Evolutionary conservation across 2,888 invertebrate genomes (phyloP).

Genomic region (Acronicta alni): DNA sequence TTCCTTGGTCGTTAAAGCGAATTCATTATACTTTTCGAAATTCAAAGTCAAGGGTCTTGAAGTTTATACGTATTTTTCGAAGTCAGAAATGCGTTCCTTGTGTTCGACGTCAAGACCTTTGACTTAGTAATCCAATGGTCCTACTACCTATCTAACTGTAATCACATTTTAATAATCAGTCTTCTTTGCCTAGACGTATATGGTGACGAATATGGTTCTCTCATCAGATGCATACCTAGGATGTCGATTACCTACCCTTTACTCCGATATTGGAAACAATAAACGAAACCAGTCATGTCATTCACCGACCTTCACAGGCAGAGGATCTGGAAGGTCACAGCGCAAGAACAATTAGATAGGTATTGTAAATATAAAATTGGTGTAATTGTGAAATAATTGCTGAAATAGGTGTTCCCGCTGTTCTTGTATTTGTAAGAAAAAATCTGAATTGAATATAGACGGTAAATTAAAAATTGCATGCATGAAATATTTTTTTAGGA

Average conservation of each 20-base stretch:
- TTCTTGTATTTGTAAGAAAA: neutral
- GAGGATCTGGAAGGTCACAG: slow-evolving; percentile 33
- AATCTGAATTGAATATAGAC: no score
- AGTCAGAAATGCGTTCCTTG: no score
- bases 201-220: slow-evolving; percentile 18
- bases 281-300: slow-evolving; percentile 30
- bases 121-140: no score
- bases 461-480: no score
- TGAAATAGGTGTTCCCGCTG: neutral
- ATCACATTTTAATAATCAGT: no score
- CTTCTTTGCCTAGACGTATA: neutral
- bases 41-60: no score
- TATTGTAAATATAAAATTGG: slow-evolving; percentile 5
- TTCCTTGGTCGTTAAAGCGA: no score
- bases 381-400: slow-evolving; percentile 3
- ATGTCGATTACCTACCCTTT: slow-evolving; percentile 52
- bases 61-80: no score
- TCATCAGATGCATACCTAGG: slow-evolving; percentile 29
- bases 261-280: slow-evolving; percentile 26
- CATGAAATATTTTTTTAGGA: no score
- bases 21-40: no score
- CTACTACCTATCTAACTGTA: no score
- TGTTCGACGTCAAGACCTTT: no score
- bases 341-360: slow-evolving; percentile 25
- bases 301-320: slow-evolving; percentile 35